phyloP scores from a whole-genome alignment of 1,140 invertebrate species.

The Eumaeus atala region DNA sequence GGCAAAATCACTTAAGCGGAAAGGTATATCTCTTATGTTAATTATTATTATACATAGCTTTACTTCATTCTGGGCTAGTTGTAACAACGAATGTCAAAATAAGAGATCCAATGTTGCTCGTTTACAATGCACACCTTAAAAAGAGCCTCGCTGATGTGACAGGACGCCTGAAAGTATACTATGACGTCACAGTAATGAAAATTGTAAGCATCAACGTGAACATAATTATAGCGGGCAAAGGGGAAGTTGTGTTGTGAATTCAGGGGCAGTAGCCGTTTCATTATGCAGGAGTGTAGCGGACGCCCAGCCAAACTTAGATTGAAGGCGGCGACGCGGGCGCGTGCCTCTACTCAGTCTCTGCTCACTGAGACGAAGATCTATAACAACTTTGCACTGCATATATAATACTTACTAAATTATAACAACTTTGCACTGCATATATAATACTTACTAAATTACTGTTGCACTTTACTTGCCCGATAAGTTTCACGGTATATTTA shows the following conservation, averaged over 20 bases:
- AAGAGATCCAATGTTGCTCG: too few relatives aligned
- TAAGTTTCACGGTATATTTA: too few relatives aligned
- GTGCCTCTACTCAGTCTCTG: constrained; percentile 61
- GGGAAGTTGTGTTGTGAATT: constrained; percentile 46
- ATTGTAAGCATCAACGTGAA: constrained; percentile 15
- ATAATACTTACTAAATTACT: constrained; percentile 7
- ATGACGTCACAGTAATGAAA: constrained; percentile 15
- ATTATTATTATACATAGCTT: too few relatives aligned
- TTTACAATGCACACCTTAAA: too few relatives aligned
- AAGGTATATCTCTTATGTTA: too few relatives aligned
- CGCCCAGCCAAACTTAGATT: constrained; percentile 68
- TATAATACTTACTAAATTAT: constrained; percentile 44
- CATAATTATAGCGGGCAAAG: constrained; percentile 56
- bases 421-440: too few relatives aligned
- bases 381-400: constrained; percentile 44
- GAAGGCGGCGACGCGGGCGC: constrained; percentile 60
- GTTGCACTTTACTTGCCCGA: not conserved
- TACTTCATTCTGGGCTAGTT: too few relatives aligned
- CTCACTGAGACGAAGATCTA: constrained; percentile 60
- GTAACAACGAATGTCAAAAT: too few relatives aligned
- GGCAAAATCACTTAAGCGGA: too few relatives aligned
- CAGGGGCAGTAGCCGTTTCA: constrained; percentile 54
- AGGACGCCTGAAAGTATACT: constrained; percentile 5
- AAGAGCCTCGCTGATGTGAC: too few relatives aligned
- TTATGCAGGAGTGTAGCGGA: constrained; percentile 63